A percentile compares a stretch with the other conserved stretches of the same genome.
phyloP scores from a whole-genome alignment of 2,888 invertebrate species.

The Luffia ferchaultella region DNA sequence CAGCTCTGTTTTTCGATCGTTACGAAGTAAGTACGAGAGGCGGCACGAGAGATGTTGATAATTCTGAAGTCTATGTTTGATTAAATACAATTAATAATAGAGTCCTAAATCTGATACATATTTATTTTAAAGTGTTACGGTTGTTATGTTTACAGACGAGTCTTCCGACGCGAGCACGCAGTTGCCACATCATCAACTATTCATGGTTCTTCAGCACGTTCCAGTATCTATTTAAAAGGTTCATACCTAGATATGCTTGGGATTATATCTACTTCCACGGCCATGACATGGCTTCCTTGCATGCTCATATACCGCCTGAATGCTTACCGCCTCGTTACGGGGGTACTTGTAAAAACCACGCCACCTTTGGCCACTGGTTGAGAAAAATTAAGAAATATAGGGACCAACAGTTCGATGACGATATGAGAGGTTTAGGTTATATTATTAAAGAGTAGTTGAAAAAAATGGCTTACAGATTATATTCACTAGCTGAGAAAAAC shows the following conservation, averaged over 20 bases:
- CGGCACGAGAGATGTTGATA: no score
- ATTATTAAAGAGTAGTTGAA: slow-evolving; percentile 49
- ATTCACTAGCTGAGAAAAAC: no score
- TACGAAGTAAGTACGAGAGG: no score
- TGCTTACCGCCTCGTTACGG: slow-evolving; percentile 41
- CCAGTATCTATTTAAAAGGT: slow-evolving; percentile 78
- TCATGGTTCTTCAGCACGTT: slow-evolving; percentile 82
- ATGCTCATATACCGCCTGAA: slow-evolving; percentile 33
- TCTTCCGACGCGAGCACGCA: slow-evolving; percentile 70
- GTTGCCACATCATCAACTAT: slow-evolving; percentile 79
- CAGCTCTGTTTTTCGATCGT: no score
- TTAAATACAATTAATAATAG: no score
- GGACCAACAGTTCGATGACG: slow-evolving; percentile 61
- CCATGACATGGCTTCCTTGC: slow-evolving; percentile 41
- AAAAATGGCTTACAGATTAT: no score
- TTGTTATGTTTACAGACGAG: slow-evolving; percentile 57
- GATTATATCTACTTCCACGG: slow-evolving; percentile 52
- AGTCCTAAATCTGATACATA: no score
- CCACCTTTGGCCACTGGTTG: slow-evolving; percentile 64
- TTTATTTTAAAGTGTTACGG: no score
- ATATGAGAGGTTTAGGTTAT: slow-evolving; percentile 72
- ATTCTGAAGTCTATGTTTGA: no score
- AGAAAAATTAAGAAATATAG: slow-evolving; percentile 58
- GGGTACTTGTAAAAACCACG: slow-evolving; percentile 63
- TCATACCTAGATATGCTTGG: slow-evolving; percentile 71